Evolutionary conservation across 1,140 invertebrate genomes (phyloP).

Genomic region (Diachasmimorpha longicaudata): DNA sequence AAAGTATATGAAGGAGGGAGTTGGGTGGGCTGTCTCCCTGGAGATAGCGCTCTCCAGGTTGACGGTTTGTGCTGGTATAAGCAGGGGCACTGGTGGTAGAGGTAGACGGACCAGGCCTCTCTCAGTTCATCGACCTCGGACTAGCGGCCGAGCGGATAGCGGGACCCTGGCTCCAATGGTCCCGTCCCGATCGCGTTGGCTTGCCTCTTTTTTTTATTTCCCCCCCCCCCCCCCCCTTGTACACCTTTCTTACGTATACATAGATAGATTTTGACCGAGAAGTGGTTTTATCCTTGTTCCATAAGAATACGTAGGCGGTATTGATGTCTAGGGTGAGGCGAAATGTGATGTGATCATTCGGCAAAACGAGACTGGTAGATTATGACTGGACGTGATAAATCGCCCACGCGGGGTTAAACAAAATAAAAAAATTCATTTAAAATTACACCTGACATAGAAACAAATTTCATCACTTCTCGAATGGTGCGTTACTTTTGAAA

Average conservation of each 20-base stretch:
- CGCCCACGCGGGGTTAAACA: background rate
- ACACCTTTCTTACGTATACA: background rate
- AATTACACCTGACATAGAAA: background rate
- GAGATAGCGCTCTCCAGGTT: background rate
- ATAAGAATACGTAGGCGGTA: background rate
- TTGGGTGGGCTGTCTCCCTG: background rate
- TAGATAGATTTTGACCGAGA: background rate
- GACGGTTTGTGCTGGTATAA: slow-evolving; percentile 1
- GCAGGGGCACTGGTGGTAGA: background rate
- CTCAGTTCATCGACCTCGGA: slow-evolving; percentile 36
- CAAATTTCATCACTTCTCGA: background rate
- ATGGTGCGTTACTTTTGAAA: background rate
- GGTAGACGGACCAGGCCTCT: slow-evolving; percentile 35
- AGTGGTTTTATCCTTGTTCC: background rate
- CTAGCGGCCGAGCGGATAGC: slow-evolving; percentile 40
- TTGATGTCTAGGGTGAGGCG: background rate
- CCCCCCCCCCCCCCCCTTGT: background rate
- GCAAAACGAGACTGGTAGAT: background rate
- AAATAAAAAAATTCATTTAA: background rate
- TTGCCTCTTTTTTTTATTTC: slow-evolving; percentile 12
- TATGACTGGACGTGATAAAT: background rate
- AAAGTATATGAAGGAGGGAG: background rate
- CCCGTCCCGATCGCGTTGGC: slow-evolving; percentile 29
- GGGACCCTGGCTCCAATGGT: slow-evolving; percentile 39
- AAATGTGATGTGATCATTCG: background rate